A percentile compares a stretch with the other conserved stretches of the same genome.
Evolutionary conservation across 2,113 vertebrate genomes (phyloP).

Genomic region (Telmatochromis sp.): DNA sequence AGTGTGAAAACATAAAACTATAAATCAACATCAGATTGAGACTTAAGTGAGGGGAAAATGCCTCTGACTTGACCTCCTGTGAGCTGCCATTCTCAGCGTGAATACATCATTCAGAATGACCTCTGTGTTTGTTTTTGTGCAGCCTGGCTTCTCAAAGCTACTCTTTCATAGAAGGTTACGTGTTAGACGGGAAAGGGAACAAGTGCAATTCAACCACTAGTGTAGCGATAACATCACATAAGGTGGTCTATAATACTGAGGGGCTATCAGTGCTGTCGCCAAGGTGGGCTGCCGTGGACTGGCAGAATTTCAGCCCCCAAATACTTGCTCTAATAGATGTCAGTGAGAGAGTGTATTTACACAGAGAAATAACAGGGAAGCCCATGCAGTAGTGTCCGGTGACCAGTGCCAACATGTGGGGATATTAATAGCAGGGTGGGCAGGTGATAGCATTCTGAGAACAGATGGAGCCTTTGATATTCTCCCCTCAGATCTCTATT

Average conservation of each 20-base stretch:
- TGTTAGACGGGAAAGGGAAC: not conserved
- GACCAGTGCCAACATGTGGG: not conserved
- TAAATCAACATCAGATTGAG: constrained; percentile 28
- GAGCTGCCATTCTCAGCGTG: not conserved
- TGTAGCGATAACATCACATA: not conserved
- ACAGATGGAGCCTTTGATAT: constrained; percentile 43
- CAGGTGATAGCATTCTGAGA: constrained; percentile 39
- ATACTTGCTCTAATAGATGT: not conserved
- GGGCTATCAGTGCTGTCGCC: not conserved
- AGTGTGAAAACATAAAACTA: constrained; percentile 13
- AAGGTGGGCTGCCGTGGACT: not conserved
- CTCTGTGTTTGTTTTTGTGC: not conserved
- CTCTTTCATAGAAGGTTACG: not conserved
- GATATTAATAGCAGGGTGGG: constrained; percentile 42
- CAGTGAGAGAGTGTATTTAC: not conserved
- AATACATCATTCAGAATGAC: constrained; percentile 9
- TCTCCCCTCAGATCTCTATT: constrained; percentile 44
- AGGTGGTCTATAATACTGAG: not conserved
- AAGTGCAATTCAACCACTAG: not conserved
- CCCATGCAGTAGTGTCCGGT: constrained; percentile 1
- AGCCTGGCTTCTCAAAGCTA: not conserved
- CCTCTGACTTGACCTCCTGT: not conserved
- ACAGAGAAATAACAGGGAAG: constrained; percentile 39
- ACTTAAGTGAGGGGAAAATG: not conserved
- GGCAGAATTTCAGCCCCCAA: not conserved